phyloP scores from a whole-genome alignment of 1,140 invertebrate genomes.

The Vanessa tameamea region DNA sequence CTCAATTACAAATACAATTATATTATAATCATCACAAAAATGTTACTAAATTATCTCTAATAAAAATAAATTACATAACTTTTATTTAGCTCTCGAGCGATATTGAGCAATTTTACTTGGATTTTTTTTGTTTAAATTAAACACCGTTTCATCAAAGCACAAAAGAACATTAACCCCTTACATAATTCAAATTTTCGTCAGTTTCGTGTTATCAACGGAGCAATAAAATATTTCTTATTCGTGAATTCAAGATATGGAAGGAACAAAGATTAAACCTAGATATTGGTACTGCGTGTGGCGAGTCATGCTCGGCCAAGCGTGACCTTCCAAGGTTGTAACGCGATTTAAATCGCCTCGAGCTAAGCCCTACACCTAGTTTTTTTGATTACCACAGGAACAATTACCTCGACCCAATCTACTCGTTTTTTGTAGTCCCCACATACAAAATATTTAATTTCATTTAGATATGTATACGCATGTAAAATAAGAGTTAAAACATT shows the following conservation, averaged over 20 bases:
- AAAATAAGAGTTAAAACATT: too few species aligned
- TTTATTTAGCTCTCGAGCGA: too few species aligned
- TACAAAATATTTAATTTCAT: too few species aligned
- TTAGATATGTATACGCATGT: too few species aligned
- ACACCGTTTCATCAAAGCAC: neutral
- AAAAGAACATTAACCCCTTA: neutral
- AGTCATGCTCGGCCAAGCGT: constrained; percentile 69
- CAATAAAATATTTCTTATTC: constrained; percentile 16
- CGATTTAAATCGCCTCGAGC: constrained; percentile 58
- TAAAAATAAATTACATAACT: too few species aligned
- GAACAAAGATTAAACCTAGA: constrained; percentile 62
- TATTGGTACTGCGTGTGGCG: constrained; percentile 54
- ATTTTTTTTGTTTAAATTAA: too few species aligned
- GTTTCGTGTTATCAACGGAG: neutral
- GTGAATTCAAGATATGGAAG: constrained; percentile 22
- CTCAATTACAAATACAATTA: too few species aligned
- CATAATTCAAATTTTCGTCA: neutral
- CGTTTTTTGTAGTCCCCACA: constrained; percentile 2
- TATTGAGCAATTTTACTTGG: too few species aligned
- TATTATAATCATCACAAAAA: too few species aligned
- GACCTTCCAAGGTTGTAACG: constrained; percentile 69
- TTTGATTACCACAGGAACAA: constrained; percentile 43
- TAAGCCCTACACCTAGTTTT: constrained; percentile 55
- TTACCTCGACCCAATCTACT: constrained; percentile 44
- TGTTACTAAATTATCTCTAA: too few species aligned